Evolutionary conservation across 2,888 invertebrate species (phyloP).

Genomic region (Bombylius major): DNA sequence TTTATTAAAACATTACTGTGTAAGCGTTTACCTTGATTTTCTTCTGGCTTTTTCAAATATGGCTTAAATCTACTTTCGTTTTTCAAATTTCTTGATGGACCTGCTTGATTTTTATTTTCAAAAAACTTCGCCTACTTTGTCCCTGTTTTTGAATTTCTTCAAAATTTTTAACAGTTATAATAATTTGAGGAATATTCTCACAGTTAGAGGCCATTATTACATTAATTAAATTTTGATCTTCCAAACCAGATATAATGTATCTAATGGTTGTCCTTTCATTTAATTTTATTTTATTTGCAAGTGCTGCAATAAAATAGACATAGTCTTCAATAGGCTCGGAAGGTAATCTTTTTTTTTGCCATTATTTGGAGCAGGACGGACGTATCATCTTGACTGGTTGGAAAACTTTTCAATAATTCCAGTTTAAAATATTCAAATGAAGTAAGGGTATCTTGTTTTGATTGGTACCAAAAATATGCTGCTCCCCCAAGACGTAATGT

Average conservation of each 20-base stretch:
- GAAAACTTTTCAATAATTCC: conserved; percentile 12
- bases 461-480: conserved; percentile 17
- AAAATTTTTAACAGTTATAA: conserved; percentile 1
- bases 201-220: not conserved
- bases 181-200: not conserved
- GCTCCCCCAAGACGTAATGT: conserved; percentile 14
- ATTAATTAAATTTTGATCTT: not conserved
- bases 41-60: too few relatives aligned
- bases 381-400: not conserved
- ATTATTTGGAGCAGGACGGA: not conserved
- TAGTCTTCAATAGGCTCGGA: not conserved
- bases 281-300: not conserved
- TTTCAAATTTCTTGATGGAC: not conserved
- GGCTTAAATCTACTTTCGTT: not conserved
- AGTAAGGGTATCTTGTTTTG: conserved; percentile 12
- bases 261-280: not conserved
- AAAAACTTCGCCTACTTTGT: not conserved
- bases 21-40: too few relatives aligned
- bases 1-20: not conserved
- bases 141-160: not conserved
- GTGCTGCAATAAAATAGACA: not conserved
- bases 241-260: conserved; percentile 1
- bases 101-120: not conserved
- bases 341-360: not conserved
- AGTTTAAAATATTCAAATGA: conserved; percentile 17